Evolutionary conservation across 2,888 invertebrate species (phyloP).

Genomic region (Scotopteryx bipunctaria): DNA sequence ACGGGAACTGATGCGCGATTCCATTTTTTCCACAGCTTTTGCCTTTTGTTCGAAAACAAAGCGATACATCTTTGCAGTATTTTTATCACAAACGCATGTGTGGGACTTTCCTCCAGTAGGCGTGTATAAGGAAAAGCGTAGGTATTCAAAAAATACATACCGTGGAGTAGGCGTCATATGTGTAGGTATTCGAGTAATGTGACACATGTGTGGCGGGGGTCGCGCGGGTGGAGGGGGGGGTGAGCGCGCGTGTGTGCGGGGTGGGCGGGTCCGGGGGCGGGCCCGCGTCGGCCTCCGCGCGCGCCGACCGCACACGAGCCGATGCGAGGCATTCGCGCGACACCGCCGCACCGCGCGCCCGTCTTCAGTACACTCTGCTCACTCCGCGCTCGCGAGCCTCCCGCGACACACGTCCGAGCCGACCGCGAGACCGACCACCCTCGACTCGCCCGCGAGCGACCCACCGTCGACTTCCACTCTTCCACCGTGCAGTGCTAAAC

Average conservation of each 20-base stretch:
- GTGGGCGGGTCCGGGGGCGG: conserved; percentile 70
- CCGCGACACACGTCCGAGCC: conserved; percentile 66
- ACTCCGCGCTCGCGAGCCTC: conserved; percentile 64
- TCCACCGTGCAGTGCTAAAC: conserved; percentile 58
- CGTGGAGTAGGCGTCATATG: conserved; percentile 76
- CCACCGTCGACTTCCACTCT: conserved; percentile 51
- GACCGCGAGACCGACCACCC: conserved; percentile 50
- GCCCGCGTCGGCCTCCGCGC: conserved; percentile 61
- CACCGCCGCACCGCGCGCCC: conserved; percentile 63
- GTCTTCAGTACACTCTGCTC: conserved; percentile 47
- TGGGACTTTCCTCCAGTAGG: conserved; percentile 14
- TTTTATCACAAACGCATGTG: conserved; percentile 1
- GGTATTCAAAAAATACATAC: conserved; percentile 72
- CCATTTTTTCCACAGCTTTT: not conserved
- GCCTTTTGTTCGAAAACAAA: conserved; percentile 1
- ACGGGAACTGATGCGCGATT: conserved; percentile 18
- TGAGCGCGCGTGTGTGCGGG: conserved; percentile 52
- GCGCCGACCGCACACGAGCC: conserved; percentile 61
- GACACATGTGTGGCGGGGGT: conserved; percentile 63
- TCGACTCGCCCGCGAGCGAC: conserved; percentile 40
- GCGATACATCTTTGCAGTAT: not conserved
- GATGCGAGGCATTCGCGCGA: conserved; percentile 69
- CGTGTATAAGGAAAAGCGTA: conserved; percentile 45
- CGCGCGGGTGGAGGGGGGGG: conserved; percentile 45
- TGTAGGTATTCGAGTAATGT: conserved; percentile 71